A percentile compares a stretch with the other conserved stretches of the same genome.
Conservation (phyloP, 2,888 invertebrate species). For the Dynastes hyllus region DNA sequence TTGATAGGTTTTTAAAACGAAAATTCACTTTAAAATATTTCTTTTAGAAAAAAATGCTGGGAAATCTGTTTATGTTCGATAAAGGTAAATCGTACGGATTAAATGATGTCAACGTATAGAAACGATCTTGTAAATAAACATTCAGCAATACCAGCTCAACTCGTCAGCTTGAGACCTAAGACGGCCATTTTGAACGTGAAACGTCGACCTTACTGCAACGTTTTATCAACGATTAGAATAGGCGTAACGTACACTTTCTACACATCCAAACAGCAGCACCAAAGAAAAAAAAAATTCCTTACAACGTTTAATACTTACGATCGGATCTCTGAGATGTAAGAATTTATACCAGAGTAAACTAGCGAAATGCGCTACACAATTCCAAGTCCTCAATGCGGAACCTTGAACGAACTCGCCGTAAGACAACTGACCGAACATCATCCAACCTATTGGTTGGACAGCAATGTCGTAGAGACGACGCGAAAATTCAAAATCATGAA, state of each 20-base stretch:
- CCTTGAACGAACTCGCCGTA: slow-evolving; percentile 79
- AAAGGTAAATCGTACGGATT: not conserved
- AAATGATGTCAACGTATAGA: not conserved
- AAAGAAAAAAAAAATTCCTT: slow-evolving; percentile 5
- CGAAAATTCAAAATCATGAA: slow-evolving; percentile 59
- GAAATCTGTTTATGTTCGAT: not conserved
- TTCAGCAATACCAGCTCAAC: no score
- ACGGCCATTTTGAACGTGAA: slow-evolving; percentile 47
- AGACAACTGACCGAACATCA: slow-evolving; percentile 79
- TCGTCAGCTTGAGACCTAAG: not conserved
- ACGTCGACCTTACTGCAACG: slow-evolving; percentile 35
- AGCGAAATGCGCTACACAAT: slow-evolving; percentile 77
- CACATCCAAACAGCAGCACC: not conserved
- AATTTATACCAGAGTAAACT: slow-evolving; percentile 78
- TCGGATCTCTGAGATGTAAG: slow-evolving; percentile 66
- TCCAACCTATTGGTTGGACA: slow-evolving; percentile 73
- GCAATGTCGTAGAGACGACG: slow-evolving; percentile 60
- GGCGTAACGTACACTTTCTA: not conserved
- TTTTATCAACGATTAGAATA: not conserved
- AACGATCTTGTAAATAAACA: slow-evolving; percentile 9
- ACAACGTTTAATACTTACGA: slow-evolving; percentile 64
- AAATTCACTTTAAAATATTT: not conserved
- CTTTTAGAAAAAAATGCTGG: no score
- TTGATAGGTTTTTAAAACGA: not conserved
- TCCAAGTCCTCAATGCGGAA: slow-evolving; percentile 82